A percentile compares a stretch with the other conserved stretches of the same genome.
phyloP scores from a whole-genome alignment of 2,113 vertebrate species.

The Hucho hucho region DNA sequence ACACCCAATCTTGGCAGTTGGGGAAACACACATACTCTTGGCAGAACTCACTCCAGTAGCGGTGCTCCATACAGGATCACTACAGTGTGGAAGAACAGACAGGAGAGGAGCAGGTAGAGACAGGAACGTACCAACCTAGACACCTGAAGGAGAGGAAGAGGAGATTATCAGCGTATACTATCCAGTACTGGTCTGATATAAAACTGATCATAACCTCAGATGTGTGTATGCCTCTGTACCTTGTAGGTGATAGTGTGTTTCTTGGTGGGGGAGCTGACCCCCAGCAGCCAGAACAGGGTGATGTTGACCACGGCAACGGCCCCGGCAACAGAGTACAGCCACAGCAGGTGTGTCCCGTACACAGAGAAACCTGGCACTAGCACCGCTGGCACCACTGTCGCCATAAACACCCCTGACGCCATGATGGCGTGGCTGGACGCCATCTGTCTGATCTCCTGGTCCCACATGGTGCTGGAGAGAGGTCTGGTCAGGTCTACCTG shows the following conservation, averaged over 20 bases:
- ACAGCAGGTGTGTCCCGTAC: conserved; percentile 82
- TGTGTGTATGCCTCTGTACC: conserved; percentile 62
- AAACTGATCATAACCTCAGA: not conserved
- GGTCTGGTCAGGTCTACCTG: not conserved
- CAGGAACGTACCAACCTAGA: conserved; percentile 85
- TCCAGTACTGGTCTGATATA: not conserved
- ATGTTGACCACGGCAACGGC: conserved; percentile 77
- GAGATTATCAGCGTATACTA: not conserved
- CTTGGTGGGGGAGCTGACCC: conserved; percentile 78
- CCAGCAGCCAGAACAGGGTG: conserved; percentile 80
- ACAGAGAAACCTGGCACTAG: conserved; percentile 83
- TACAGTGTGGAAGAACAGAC: conserved; percentile 87
- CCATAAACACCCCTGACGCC: conserved; percentile 73
- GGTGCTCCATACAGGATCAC: conserved; percentile 95
- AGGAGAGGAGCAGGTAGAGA: conserved; percentile 89
- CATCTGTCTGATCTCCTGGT: conserved; percentile 82
- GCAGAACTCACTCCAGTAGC: conserved; percentile 87
- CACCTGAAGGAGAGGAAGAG: conserved; percentile 64
- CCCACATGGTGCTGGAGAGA: conserved; percentile 76
- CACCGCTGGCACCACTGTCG: conserved; percentile 73
- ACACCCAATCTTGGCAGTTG: not conserved
- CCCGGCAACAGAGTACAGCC: conserved; percentile 83
- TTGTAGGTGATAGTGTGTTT: conserved; percentile 84
- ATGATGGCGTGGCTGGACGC: conserved; percentile 81
- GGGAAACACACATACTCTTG: not conserved